Percentiles rank a stretch among this genome's conserved stretches.
These are phyloP conservation scores for Monodelphis domestica DNA, from an alignment of 2,797 vertebrate genomes.

Conservation along the genomic window DNA sequence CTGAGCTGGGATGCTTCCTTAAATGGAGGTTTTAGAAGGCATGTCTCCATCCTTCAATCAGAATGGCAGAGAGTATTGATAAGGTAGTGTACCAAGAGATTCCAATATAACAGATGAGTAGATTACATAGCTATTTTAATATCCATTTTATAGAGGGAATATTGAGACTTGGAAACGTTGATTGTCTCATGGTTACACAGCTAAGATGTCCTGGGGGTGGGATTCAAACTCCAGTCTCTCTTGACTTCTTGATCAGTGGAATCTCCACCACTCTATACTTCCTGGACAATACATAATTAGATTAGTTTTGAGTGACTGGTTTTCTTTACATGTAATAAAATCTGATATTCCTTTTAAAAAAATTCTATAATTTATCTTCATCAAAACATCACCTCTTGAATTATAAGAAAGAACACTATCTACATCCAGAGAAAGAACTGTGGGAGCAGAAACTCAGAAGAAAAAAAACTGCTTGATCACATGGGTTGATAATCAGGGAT, in stretches of 20 bases:
- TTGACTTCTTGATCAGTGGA: neutral
- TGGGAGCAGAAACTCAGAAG: too few relatives aligned
- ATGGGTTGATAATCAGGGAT: too few relatives aligned
- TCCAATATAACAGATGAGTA: neutral
- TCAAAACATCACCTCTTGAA: too few relatives aligned
- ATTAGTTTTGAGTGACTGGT: neutral
- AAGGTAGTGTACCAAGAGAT: neutral
- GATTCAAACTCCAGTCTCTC: slow-evolving; percentile 11
- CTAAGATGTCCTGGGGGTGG: neutral
- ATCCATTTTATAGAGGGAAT: slow-evolving; percentile 45
- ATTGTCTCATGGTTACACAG: neutral
- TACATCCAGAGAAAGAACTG: too few relatives aligned
- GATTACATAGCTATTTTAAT: neutral
- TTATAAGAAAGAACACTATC: too few relatives aligned
- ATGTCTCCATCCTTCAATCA: neutral
- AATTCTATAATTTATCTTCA: neutral
- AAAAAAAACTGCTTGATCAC: too few relatives aligned
- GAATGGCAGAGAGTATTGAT: neutral
- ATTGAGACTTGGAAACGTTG: slow-evolving; percentile 22
- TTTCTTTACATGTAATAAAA: neutral
- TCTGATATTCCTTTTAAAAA: neutral
- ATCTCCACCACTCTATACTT: neutral
- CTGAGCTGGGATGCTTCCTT: neutral
- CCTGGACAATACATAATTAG: neutral
- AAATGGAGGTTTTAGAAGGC: neutral